Evolutionary conservation across 2,113 vertebrate species (phyloP), one percentile per base, ranked within the genome.

Genomic region (Syrrhaptes paradoxus): DNA sequence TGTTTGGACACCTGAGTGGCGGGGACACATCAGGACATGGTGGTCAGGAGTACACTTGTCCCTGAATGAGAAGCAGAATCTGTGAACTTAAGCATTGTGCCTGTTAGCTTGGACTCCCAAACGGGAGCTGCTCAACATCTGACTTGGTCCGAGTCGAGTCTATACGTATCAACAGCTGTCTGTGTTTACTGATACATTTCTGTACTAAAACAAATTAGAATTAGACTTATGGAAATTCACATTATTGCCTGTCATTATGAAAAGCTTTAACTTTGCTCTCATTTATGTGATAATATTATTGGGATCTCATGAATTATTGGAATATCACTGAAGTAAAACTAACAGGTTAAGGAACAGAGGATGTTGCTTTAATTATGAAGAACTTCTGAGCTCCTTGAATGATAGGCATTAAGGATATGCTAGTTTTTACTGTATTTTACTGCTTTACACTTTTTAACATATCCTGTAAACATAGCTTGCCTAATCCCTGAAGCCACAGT

Each of bases 101-200:
- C 51, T 80, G 3, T 84, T 63, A 51, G 8, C 20, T 63, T 48
- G 36, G 92, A 43, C 18, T 84, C 68, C 63, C 80, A 86, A 32
- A 59, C 38, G 61, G 32, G 43, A 88, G 29, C 72, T 78, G 20
- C 32, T 86, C 76, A 74, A 71, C 43, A 84, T 67, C 72, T 78
- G 90, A 86, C 43, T 94, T 1, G 9, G 19, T 76, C 36, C 46
- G 34, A 85, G 71, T 2, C 80, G 63, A 51, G 51, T 74, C 72
- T 90, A 32, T 77, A 74, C 20, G 68, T 90, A 77, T 74, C 72
- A 90, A 86, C 72, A 96, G 75, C 79, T 95, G 88, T 26, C 85
- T 1, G 0, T 81, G 48, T 88, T 93, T 88, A 59, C 63, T 63
- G 63, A 55, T 71, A 58, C 4, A 43, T 38, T 93, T 25, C 26